A percentile compares a stretch with the other conserved stretches of the same genome.
Conservation (phyloP, 2,888 invertebrate species). For the Plebejus argus region DNA sequence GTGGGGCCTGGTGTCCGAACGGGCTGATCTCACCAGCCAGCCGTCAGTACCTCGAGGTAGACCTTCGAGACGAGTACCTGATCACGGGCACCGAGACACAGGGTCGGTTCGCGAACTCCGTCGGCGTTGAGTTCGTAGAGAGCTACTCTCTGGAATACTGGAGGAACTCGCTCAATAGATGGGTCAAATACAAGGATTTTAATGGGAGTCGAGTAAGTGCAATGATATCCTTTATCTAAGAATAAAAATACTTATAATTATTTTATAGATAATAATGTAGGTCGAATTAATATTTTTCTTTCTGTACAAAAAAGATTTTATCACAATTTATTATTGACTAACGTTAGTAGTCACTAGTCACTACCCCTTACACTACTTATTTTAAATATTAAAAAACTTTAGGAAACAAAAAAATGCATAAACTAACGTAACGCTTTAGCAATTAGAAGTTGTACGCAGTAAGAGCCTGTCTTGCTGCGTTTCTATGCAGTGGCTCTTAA, state of each 20-base stretch:
- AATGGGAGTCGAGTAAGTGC: slow-evolving; percentile 86
- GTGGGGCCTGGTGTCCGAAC: slow-evolving; percentile 96
- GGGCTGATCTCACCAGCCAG: slow-evolving; percentile 87
- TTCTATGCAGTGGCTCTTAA: background rate
- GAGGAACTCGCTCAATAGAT: slow-evolving; percentile 84
- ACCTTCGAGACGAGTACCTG: slow-evolving; percentile 87
- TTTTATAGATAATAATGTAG: too few species aligned
- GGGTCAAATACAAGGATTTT: slow-evolving; percentile 90
- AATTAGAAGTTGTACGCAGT: background rate
- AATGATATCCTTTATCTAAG: background rate
- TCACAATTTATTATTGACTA: too few species aligned
- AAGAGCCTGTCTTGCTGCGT: background rate
- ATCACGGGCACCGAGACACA: slow-evolving; percentile 94
- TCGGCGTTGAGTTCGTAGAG: slow-evolving; percentile 94
- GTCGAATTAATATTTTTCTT: too few species aligned
- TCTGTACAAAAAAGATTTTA: too few species aligned
- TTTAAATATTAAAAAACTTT: background rate
- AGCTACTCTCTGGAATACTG: slow-evolving; percentile 91
- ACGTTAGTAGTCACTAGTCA: too few species aligned
- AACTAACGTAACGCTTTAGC: background rate
- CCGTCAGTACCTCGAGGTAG: slow-evolving; percentile 91
- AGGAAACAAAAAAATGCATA: background rate
- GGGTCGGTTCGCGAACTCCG: slow-evolving; percentile 94
- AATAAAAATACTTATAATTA: too few species aligned
- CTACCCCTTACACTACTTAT: too few species aligned